Base-by-base conservation (phyloP, 1,140 invertebrate genomes). In the Lethocerus indicus region DNA sequence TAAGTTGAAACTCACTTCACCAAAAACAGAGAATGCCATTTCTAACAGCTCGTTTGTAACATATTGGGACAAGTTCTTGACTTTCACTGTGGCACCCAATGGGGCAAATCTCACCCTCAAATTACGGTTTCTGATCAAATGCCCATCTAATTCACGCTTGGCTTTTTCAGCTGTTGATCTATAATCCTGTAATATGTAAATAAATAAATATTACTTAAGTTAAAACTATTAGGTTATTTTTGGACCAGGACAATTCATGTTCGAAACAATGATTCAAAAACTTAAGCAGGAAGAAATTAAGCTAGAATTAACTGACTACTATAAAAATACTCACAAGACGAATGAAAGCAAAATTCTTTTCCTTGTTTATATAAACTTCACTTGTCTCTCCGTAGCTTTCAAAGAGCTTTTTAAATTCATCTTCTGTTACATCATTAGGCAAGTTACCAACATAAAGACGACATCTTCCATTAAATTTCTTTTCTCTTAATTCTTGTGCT, bases 301-400 rank as follows among this genome's bases (percentile, higher is more conserved):
- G n/a, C n/a, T n/a, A n/a, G n/a, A n/a, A n/a, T n/a, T n/a, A 49
- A 51, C 52, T 45, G n/a, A 46, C 9, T 27, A 41, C 7, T 6
- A 25, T 9, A 26, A 41, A 23, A 27, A n/a, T 28, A 57, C 68
- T 76, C 73, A 91, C 88, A 76, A 98, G 71, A 68, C 92, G 81
- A 42, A 98, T 79, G 65, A 98, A 98, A 36, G 90, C 93, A 72
- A 98, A 99, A 60, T 92, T 92, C 64, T 97, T 96, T 45, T 90
- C 84, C 55, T 87, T 81, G 66, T 95, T 96, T 1, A 97, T 69
- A 64, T 95, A 98, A 6, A 91, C 66, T 68, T 98, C 95, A 16
- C 81, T 77, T 45, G 83, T 78, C 69, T 94, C 87, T 36, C 92
- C 92, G 68, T 74, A 92, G 24, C 76, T 71, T 36, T 72, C 69